Percentiles rank a stretch among this genome's conserved stretches.
phyloP scores from a whole-genome alignment of 2,113 vertebrate species.

The Alexandromys fortis region DNA sequence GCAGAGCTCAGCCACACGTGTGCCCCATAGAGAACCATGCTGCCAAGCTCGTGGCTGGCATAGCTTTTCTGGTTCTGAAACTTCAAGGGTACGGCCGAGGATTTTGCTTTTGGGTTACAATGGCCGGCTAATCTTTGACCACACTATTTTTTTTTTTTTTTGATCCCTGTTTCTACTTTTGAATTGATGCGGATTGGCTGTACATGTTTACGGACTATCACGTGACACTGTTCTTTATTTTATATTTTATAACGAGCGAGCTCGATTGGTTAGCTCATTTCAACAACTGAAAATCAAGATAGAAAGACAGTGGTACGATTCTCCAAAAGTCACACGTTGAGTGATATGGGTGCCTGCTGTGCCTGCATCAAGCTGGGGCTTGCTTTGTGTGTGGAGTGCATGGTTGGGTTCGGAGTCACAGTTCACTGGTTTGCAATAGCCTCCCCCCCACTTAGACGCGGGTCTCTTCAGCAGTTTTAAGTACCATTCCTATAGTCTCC shows the following conservation, averaged over 20 bases:
- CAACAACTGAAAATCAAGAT: not conserved
- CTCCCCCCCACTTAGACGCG: not conserved
- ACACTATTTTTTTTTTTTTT: not conserved
- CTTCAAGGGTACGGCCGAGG: not conserved
- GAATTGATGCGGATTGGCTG: not conserved
- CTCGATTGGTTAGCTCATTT: not conserved
- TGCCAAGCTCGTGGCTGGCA: not conserved
- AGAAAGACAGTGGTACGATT: not conserved
- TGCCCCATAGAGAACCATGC: not conserved
- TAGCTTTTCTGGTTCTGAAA: not conserved
- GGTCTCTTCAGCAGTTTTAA: not conserved
- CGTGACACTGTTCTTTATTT: not conserved
- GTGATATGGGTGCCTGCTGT: not conserved
- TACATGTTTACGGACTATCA: not conserved
- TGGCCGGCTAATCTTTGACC: not conserved
- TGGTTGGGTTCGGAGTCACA: slow-evolving; percentile 20
- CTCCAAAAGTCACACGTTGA: not conserved
- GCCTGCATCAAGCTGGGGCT: not conserved
- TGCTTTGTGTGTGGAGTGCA: not conserved
- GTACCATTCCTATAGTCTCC: not conserved
- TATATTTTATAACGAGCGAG: not conserved
- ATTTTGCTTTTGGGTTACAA: not conserved
- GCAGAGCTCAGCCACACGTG: not conserved
- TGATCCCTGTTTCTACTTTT: not conserved
- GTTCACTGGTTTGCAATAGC: not conserved